Base-by-base conservation (phyloP, 2,888 invertebrate species). In the Trilocha varians region DNA sequence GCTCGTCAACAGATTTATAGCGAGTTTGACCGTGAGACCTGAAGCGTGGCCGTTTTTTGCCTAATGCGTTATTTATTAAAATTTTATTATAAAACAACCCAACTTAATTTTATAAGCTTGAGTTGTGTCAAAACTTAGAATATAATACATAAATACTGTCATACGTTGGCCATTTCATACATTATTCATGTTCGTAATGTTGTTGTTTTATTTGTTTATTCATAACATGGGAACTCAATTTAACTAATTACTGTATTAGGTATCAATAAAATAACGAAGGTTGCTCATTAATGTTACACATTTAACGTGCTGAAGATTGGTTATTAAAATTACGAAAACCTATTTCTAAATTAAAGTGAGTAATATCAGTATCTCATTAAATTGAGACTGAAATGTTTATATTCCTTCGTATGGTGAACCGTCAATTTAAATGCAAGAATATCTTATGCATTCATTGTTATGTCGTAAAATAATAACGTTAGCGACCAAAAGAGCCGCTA, bases 11-110 rank as follows among this genome's bases (percentile, higher is more conserved):
- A 75, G 65, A 78, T 83, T 73, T 83, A 82, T 79, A 73, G 78
- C 78, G 62, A 70, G 74, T 77, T 78, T 79, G 83, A 72, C 84
- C 83, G 77, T 83, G 85, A 84, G 83, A 80, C 62, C 65, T 72
- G 67, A 76, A 77, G 69, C 76, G 75, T 75, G 59, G 72, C 75
- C 69, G 67, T 76, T 82, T 79, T 79, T 79, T 79, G 71, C 72
- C 65, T 80, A 78, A 84, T 80, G 79, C 65, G 69, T 75, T 78
- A 80, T 82, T 79, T 83, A 83, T 84, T 75, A 79, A 82, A 82
- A 82, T 84, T 73, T 75, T 58, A 72, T 71, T 72, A 69, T 75
- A 74, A 76, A 77, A 77, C 59, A 76, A 70, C 69, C 63, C 46
- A 69, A 70, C 58, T 70, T 69, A 70, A 74, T 72, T 67, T 63